These are phyloP conservation scores for Ciconia maguari DNA, from an alignment of 2,113 vertebrate species.

Conservation along the genomic window DNA sequence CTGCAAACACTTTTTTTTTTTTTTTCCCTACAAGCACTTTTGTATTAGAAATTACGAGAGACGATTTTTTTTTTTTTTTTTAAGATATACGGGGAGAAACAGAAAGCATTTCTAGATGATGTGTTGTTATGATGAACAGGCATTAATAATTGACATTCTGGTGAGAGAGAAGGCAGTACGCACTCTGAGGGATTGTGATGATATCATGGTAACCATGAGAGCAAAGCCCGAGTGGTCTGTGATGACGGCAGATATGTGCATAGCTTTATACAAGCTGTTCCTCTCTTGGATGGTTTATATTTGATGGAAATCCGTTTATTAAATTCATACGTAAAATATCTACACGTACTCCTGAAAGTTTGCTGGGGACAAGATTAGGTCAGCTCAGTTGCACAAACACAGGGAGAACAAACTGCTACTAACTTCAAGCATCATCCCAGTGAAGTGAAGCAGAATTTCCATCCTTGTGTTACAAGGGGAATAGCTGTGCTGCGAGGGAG, in stretches of 20 bases:
- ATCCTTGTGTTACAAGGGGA: background rate
- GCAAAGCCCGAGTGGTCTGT: slow-evolving; percentile 50
- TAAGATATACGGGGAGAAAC: background rate
- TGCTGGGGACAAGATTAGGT: background rate
- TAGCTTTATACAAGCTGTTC: slow-evolving; percentile 8
- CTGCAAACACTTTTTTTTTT: background rate
- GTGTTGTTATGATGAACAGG: slow-evolving; percentile 10
- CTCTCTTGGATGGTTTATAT: background rate
- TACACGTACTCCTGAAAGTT: background rate
- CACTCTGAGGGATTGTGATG: slow-evolving; percentile 24
- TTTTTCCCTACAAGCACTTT: background rate
- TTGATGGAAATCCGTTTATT: background rate
- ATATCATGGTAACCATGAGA: slow-evolving; percentile 61
- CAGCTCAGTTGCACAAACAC: background rate
- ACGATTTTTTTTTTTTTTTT: background rate
- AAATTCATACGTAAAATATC: background rate
- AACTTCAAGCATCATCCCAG: background rate
- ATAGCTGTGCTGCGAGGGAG: background rate
- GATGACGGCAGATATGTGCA: slow-evolving; percentile 32
- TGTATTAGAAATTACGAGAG: background rate
- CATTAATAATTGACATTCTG: slow-evolving; percentile 60
- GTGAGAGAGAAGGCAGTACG: background rate
- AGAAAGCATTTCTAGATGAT: background rate
- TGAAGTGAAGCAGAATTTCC: background rate
- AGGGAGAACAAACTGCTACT: background rate